phyloP scores from a whole-genome alignment of 2,113 vertebrate species.

The Setophaga coronata region DNA sequence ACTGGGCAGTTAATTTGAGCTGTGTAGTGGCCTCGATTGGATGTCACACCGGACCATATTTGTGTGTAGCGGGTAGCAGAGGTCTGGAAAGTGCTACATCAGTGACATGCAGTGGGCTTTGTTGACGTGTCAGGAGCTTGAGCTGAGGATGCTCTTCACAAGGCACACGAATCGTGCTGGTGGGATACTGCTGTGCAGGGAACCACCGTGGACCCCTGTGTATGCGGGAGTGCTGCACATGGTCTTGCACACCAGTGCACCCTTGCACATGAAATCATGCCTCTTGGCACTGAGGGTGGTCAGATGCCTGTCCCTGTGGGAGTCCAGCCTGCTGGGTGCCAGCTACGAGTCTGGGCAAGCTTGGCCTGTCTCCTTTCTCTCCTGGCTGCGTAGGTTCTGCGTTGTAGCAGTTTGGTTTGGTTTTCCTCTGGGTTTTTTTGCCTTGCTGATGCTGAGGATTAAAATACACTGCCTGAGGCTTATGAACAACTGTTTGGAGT shows the following conservation, averaged over 20 bases:
- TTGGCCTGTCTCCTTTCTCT: neutral
- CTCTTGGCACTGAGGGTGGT: neutral
- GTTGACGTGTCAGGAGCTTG: neutral
- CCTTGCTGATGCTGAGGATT: neutral
- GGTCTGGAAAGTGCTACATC: neutral
- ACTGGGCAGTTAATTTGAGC: neutral
- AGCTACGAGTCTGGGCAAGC: accelerated
- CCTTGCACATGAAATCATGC: accelerated
- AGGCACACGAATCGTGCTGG: accelerated
- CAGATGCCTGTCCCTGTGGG: accelerated
- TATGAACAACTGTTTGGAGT: neutral
- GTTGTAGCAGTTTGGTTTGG: neutral
- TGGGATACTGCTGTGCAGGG: neutral
- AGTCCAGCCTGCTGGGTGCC: neutral
- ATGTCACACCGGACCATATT: accelerated
- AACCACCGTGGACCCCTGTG: neutral
- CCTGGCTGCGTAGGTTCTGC: neutral
- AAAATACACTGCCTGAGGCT: neutral
- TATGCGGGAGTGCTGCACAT: neutral
- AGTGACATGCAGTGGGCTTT: neutral
- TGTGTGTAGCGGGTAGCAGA: neutral
- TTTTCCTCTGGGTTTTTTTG: neutral
- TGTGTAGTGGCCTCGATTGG: neutral
- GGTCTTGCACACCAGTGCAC: neutral
- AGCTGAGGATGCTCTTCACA: neutral